Conservation (phyloP, 2,797 vertebrate species). For the Parotocinclus haroldoi region DNA sequence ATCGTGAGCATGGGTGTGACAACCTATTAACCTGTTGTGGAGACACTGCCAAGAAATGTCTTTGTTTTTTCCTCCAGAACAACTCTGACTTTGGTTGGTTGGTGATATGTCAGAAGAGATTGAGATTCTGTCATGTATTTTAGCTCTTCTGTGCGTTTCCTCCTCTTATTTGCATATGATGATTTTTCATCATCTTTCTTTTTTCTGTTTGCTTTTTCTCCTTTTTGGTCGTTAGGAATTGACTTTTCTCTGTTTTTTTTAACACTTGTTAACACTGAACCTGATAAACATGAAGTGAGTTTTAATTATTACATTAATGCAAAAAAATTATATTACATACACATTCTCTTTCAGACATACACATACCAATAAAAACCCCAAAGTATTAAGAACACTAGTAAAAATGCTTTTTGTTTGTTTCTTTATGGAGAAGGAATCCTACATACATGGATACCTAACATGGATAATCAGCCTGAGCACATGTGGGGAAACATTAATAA, state of each 20-base stretch:
- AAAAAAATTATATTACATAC: neutral
- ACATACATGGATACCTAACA: too few species aligned
- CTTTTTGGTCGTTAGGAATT: conserved; percentile 56
- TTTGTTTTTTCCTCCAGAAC: conserved; percentile 47
- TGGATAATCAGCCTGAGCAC: too few species aligned
- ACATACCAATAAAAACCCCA: too few species aligned
- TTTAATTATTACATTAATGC: neutral
- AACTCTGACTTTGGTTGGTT: conserved; percentile 50
- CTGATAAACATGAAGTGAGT: conserved; percentile 13
- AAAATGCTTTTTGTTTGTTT: too few species aligned
- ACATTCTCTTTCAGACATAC: neutral
- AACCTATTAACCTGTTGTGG: conserved; percentile 60
- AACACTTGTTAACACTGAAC: neutral
- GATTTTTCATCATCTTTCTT: conserved; percentile 47
- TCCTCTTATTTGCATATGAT: conserved; percentile 56
- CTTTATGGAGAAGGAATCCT: too few species aligned
- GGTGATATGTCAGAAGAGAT: conserved; percentile 37
- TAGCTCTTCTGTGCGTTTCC: conserved; percentile 47
- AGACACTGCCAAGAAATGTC: conserved; percentile 59
- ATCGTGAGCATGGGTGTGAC: too few species aligned
- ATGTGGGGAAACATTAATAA: too few species aligned
- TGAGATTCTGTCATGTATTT: conserved; percentile 14
- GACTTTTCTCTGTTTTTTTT: conserved; percentile 53
- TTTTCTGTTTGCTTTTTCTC: conserved; percentile 43
- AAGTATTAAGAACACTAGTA: too few species aligned